Evolutionary conservation across 2,888 invertebrate species (phyloP).

Genomic region (Strigamia crassipes): DNA sequence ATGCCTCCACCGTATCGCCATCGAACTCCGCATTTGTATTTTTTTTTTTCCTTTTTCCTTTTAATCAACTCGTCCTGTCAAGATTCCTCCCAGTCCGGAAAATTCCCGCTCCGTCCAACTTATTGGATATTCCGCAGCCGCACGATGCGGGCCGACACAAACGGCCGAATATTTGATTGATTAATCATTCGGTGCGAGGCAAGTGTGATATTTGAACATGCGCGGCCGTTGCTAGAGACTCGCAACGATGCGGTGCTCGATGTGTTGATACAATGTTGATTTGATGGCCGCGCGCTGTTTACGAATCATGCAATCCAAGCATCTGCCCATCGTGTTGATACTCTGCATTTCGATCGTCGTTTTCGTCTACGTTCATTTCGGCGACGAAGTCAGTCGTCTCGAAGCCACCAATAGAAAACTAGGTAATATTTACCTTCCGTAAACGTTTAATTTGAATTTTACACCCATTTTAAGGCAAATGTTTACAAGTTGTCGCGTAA

Average conservation of each 20-base stretch:
- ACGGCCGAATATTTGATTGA: too few species aligned
- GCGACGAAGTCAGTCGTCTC: slow-evolving; percentile 6
- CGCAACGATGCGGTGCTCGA: too few species aligned
- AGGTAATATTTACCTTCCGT: not conserved
- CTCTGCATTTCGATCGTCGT: not conserved
- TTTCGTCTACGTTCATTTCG: slow-evolving; percentile 43
- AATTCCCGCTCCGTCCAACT: not conserved
- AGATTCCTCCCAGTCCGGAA: not conserved
- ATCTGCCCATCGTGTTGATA: not conserved
- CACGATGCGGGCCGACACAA: not conserved
- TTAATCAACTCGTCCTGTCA: too few species aligned
- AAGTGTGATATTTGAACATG: not conserved
- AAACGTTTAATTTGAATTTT: not conserved
- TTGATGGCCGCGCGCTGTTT: slow-evolving; percentile 23
- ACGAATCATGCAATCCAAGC: slow-evolving; percentile 39
- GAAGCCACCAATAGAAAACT: slow-evolving; percentile 32
- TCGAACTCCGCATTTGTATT: not conserved
- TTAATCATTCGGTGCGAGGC: not conserved
- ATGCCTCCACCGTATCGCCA: not conserved
- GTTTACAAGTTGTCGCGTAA: too few species aligned
- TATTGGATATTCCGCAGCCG: not conserved
- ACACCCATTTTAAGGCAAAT: too few species aligned
- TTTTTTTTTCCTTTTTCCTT: not conserved
- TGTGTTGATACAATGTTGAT: not conserved
- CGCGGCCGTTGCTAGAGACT: too few species aligned